phyloP scores from a whole-genome alignment of 2,888 invertebrate genomes.

The Dendrolimus pini region DNA sequence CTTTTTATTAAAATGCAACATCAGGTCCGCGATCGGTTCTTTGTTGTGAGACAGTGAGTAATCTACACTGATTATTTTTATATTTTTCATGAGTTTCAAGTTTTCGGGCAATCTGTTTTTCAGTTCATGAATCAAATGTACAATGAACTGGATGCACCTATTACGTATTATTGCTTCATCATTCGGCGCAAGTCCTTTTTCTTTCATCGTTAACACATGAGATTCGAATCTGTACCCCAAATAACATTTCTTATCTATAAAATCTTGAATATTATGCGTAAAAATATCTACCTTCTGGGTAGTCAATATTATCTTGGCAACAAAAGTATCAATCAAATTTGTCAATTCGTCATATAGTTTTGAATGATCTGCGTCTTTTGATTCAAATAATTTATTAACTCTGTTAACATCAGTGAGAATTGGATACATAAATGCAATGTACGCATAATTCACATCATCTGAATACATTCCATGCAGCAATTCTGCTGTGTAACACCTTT shows the following conservation, averaged over 20 bases:
- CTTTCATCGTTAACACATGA: slow-evolving; percentile 5
- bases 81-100: slow-evolving; percentile 2
- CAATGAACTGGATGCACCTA: slow-evolving; percentile 6
- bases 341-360: no score
- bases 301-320: no score
- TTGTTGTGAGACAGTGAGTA: slow-evolving; percentile 11
- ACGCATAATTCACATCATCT: no score
- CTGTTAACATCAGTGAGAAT: no score
- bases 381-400: no score
- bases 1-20: slow-evolving; percentile 13
- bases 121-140: slow-evolving; percentile 5
- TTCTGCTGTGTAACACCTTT: no score
- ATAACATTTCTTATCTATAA: slow-evolving; percentile 7
- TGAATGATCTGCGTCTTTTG: no score
- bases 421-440: no score
- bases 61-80: slow-evolving; percentile 8
- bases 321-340: no score
- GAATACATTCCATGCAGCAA: no score
- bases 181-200: slow-evolving; percentile 7
- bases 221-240: slow-evolving; percentile 9
- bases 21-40: slow-evolving; percentile 10
- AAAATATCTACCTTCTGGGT: slow-evolving; percentile 5
- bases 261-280: slow-evolving; percentile 7
- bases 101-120: slow-evolving; percentile 11
- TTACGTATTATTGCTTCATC: slow-evolving; percentile 7